Evolutionary conservation across 2,888 invertebrate genomes (phyloP).

Genomic region (Drosophila robusta): DNA sequence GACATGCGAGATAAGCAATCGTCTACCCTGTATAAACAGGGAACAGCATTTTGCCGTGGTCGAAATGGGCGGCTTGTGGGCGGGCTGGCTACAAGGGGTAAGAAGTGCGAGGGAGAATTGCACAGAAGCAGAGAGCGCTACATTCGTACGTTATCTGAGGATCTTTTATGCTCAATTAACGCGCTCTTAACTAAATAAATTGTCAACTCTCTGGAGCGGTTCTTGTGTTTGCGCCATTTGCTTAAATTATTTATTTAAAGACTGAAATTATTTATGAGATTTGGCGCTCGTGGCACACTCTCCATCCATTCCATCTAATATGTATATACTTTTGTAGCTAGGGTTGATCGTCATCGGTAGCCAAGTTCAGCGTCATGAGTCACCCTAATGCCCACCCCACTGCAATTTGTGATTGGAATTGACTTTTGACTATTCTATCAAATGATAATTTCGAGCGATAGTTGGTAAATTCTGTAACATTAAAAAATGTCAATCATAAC

Average conservation of each 20-base stretch:
- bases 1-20: constrained; percentile 72
- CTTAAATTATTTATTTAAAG: background rate
- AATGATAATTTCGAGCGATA: too few relatives aligned
- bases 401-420: background rate
- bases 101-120: constrained; percentile 2
- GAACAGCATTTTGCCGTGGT: constrained; percentile 57
- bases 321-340: too few relatives aligned
- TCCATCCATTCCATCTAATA: background rate
- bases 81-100: background rate
- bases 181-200: constrained; percentile 40
- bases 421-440: too few relatives aligned
- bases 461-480: too few relatives aligned
- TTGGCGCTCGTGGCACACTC: constrained; percentile 3
- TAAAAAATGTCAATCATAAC: too few relatives aligned
- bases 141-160: constrained; percentile 42
- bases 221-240: constrained; percentile 9
- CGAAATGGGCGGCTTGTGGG: constrained; percentile 3
- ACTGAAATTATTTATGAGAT: constrained; percentile 21
- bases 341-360: too few relatives aligned
- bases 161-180: constrained; percentile 66
- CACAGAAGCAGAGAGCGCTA: constrained; percentile 17
- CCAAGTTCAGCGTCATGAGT: background rate
- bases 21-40: constrained; percentile 43
- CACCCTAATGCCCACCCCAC: background rate
- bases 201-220: constrained; percentile 27